A percentile compares a stretch with the other conserved stretches of the same genome.
Evolutionary conservation across 2,888 invertebrate genomes (phyloP).

Genomic region (Anthophora plumipes): DNA sequence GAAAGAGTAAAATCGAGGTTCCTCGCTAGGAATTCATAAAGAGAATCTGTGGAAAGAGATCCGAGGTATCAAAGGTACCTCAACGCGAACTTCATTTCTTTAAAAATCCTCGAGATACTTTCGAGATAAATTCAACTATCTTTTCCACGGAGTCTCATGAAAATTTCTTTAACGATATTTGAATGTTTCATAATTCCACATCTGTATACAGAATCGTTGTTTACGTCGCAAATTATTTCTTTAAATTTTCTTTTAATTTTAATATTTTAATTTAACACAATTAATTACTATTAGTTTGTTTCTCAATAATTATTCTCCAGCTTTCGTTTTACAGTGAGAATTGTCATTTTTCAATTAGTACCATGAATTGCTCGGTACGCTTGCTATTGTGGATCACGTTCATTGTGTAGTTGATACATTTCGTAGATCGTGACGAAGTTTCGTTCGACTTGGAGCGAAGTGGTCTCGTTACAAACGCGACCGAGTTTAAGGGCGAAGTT

Average conservation of each 20-base stretch:
- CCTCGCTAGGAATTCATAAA: neutral
- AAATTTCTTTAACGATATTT: no score
- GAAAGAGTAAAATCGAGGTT: neutral
- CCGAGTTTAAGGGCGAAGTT: slow-evolving; percentile 42
- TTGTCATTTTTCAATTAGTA: neutral
- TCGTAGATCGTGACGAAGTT: slow-evolving; percentile 12
- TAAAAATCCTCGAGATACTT: neutral
- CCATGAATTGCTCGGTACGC: neutral
- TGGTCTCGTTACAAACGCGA: slow-evolving; percentile 31
- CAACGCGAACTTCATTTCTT: neutral
- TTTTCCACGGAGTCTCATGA: no score
- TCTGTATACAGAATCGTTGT: no score
- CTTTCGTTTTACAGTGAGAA: no score
- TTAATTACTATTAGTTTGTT: neutral
- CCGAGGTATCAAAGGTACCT: neutral
- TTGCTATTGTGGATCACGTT: neutral
- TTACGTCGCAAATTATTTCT: no score
- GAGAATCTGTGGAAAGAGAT: neutral
- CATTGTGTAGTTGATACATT: neutral
- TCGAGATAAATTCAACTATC: no score
- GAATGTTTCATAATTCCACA: no score
- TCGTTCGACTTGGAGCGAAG: slow-evolving; percentile 28
- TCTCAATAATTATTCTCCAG: no score
- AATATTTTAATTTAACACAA: no score
- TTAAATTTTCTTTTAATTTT: no score